phyloP scores from a whole-genome alignment of 1,140 invertebrate species.

The Pectinophora gossypiella region DNA sequence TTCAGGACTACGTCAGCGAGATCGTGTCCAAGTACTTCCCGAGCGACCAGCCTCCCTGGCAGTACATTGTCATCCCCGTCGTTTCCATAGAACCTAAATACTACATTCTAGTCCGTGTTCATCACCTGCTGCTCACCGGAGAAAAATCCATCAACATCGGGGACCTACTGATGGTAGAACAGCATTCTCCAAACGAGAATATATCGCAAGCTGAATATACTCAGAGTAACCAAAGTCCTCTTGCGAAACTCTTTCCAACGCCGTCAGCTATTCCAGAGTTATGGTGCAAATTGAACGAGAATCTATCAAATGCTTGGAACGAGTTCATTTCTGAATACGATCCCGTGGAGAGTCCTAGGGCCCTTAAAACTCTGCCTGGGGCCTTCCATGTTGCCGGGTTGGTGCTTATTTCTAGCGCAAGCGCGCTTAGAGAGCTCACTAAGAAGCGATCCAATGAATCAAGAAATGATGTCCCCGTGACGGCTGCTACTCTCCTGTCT shows the following conservation, averaged over 20 bases:
- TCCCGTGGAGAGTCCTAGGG: constrained; percentile 81
- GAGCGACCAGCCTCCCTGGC: constrained; percentile 83
- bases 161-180: constrained; percentile 83
- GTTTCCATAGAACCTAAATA: constrained; percentile 77
- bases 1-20: constrained; percentile 86
- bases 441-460: constrained; percentile 43
- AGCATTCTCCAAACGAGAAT: constrained; percentile 61
- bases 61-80: constrained; percentile 84
- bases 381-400: constrained; percentile 78
- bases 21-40: constrained; percentile 86
- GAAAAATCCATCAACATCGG: constrained; percentile 82
- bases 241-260: constrained; percentile 76
- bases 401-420: constrained; percentile 76
- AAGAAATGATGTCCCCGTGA: constrained; percentile 30
- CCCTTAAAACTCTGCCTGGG: constrained; percentile 78
- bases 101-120: constrained; percentile 84
- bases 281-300: constrained; percentile 80
- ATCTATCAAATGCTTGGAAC: constrained; percentile 85
- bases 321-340: constrained; percentile 87
- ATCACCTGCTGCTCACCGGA: constrained; percentile 83
- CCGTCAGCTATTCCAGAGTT: constrained; percentile 81
- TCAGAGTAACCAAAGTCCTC: constrained; percentile 62
- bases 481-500: constrained; percentile 39
- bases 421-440: constrained; percentile 76
- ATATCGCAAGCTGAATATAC: constrained; percentile 23